Evolutionary conservation across 2,113 vertebrate genomes (phyloP).

Genomic region (Junco hyemalis): DNA sequence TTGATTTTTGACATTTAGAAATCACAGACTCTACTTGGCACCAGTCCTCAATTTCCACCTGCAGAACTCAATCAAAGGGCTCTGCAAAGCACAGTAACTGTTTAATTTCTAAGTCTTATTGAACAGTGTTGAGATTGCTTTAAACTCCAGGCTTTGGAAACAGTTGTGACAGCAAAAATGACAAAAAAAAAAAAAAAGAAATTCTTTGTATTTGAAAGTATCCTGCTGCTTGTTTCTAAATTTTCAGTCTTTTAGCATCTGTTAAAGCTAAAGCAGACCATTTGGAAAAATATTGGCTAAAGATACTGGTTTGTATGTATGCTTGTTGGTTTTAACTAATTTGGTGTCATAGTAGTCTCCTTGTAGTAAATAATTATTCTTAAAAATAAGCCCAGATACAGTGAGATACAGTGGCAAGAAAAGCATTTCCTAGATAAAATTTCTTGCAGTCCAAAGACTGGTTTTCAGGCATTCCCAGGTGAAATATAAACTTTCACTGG

Average conservation of each 20-base stretch:
- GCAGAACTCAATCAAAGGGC: constrained; percentile 1
- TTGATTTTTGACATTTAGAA: constrained; percentile 23
- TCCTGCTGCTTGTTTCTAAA: neutral
- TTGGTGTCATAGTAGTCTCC: neutral
- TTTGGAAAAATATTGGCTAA: neutral
- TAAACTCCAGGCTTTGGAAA: neutral
- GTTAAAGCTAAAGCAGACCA: neutral
- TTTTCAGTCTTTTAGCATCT: neutral
- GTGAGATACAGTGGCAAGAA: neutral
- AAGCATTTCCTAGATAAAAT: neutral
- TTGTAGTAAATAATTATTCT: neutral
- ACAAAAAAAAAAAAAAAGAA: neutral
- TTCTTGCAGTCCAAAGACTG: neutral
- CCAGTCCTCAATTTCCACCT: neutral
- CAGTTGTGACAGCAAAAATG: neutral
- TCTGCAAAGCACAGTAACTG: neutral
- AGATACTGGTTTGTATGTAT: neutral
- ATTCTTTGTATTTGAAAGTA: neutral
- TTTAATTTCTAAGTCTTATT: constrained; percentile 34
- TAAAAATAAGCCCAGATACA: neutral
- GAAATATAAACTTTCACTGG: neutral
- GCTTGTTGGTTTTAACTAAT: neutral
- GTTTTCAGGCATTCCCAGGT: neutral
- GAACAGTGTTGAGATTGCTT: neutral
- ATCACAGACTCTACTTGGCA: neutral